Evolutionary conservation across 1,140 invertebrate species (phyloP).

Genomic region (Phortica variegata): DNA sequence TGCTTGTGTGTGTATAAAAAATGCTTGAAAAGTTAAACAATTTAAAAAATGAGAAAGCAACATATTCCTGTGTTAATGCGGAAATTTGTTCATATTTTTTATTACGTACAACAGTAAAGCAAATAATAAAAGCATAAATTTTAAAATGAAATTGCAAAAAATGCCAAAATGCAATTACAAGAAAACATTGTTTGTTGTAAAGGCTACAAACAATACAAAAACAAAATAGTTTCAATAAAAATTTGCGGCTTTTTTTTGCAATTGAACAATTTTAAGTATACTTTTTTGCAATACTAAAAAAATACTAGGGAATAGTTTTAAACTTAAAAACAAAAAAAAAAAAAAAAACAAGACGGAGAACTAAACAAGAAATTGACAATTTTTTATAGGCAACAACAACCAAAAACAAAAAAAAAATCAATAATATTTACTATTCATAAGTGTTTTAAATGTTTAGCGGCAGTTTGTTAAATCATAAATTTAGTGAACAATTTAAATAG

Average conservation of each 20-base stretch:
- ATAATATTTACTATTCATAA: not conserved
- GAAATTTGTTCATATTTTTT: no score
- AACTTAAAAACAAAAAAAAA: conserved; percentile 2
- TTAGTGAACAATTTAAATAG: not conserved
- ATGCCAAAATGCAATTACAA: conserved; percentile 1
- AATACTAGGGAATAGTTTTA: conserved; percentile 12
- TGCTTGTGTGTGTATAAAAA: no score
- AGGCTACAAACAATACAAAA: no score
- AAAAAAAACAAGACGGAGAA: not conserved
- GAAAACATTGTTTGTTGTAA: not conserved
- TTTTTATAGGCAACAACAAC: not conserved
- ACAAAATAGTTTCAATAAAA: no score
- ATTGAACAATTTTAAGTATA: not conserved
- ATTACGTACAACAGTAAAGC: not conserved
- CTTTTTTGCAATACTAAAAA: no score
- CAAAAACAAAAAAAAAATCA: not conserved
- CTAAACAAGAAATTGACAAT: not conserved
- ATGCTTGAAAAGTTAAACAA: no score
- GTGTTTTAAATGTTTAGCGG: conserved; percentile 6
- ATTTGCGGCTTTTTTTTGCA: not conserved
- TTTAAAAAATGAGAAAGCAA: no score
- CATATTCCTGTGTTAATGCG: no score
- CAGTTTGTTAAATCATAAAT: not conserved
- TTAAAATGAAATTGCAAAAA: not conserved
- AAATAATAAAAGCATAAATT: not conserved